Evolutionary conservation across 92 coral and sea anemone species (phyloP).

Genomic region (Scolanthus callimorphus): DNA sequence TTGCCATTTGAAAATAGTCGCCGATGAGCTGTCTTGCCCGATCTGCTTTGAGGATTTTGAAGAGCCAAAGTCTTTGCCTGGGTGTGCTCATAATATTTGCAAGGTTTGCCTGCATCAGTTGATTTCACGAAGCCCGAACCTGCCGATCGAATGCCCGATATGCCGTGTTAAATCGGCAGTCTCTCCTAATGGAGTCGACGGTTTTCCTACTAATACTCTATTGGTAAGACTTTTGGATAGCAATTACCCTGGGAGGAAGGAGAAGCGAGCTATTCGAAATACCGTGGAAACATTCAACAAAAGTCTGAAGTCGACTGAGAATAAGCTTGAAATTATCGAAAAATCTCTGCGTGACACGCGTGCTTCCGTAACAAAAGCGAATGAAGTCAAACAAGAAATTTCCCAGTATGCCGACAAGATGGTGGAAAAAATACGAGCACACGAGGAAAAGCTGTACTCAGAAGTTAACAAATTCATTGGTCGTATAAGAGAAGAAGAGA

Average conservation of each 20-base stretch:
- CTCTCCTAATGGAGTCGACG: constrained; percentile 10
- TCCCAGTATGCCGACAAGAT: constrained; percentile 8
- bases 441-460: constrained; percentile 8
- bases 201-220: constrained; percentile 27
- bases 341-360: background rate
- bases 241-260: constrained; percentile 14
- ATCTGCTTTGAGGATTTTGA: background rate
- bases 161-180: constrained; percentile 13
- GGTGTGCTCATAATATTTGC: background rate
- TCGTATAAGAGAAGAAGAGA: no score
- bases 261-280: constrained; percentile 7
- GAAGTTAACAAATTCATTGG: constrained; percentile 9
- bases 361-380: background rate
- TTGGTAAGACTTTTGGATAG: constrained; percentile 15
- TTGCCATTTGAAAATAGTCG: no score
- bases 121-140: background rate
- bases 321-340: background rate
- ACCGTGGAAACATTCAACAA: constrained; percentile 1
- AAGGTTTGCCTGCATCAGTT: background rate
- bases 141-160: constrained; percentile 12
- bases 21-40: background rate
- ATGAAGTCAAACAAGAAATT: constrained; percentile 16
- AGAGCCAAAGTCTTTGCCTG: background rate
- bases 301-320: constrained; percentile 2
- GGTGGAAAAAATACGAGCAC: background rate